Conservation (phyloP, 1,140 invertebrate species). For the Aphelinus certus region DNA sequence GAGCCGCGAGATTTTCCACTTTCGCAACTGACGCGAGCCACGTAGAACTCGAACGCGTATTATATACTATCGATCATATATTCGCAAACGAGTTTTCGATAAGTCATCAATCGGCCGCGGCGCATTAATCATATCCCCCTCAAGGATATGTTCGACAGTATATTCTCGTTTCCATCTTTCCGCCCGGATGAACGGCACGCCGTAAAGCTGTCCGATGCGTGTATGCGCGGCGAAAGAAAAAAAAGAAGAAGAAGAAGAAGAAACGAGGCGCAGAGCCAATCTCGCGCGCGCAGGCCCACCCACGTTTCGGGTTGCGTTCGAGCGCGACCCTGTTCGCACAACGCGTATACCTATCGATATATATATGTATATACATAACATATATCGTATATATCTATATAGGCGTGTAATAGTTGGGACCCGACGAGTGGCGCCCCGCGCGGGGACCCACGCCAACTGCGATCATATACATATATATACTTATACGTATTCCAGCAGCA, state of each 20-base stretch:
- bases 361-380: constrained; percentile 7
- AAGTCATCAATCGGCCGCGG: too few relatives aligned
- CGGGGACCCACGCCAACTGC: too few relatives aligned
- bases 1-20: too few relatives aligned
- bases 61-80: too few relatives aligned
- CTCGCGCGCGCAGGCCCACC: constrained; percentile 53
- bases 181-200: neutral
- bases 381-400: neutral
- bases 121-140: too few relatives aligned
- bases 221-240: neutral
- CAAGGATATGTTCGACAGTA: neutral
- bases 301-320: constrained; percentile 45
- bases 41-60: too few relatives aligned
- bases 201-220: constrained; percentile 13
- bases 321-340: neutral
- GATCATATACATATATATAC: too few relatives aligned
- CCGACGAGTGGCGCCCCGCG: constrained; percentile 50
- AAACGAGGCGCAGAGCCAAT: neutral
- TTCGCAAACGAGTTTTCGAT: too few relatives aligned
- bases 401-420: neutral
- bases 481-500: too few relatives aligned
- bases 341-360: constrained; percentile 33
- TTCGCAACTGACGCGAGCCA: too few relatives aligned
- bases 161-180: neutral
- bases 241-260: neutral